Percentiles rank a stretch among this genome's conserved stretches.
Evolutionary conservation across 1,140 invertebrate species (phyloP).

Genomic region (Drosophila parabipectinata): DNA sequence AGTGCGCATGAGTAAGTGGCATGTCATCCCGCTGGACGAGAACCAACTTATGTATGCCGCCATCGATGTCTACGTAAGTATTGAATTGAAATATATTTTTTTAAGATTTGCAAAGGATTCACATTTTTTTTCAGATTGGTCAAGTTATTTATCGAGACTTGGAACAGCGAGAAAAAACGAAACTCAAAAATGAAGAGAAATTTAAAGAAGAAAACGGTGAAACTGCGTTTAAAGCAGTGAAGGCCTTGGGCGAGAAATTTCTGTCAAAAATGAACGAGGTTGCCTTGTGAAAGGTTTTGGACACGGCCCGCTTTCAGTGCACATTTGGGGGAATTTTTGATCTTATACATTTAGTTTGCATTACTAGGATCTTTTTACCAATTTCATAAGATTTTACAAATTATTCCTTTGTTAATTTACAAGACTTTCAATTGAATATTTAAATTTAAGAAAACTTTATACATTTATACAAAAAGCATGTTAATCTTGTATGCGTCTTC

Average conservation of each 20-base stretch:
- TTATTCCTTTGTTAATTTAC: neutral
- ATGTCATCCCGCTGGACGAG: conserved; percentile 85
- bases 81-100: neutral
- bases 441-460: neutral
- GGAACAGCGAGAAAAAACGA: conserved; percentile 62
- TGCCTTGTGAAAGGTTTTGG: conserved; percentile 28
- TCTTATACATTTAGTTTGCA: neutral
- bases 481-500: neutral
- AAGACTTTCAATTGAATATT: neutral
- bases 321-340: neutral
- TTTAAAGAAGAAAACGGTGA: conserved; percentile 80
- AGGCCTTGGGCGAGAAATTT: conserved; percentile 65
- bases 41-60: conserved; percentile 87
- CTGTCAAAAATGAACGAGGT: conserved; percentile 59
- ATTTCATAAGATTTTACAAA: neutral
- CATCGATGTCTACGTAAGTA: conserved; percentile 88
- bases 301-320: neutral
- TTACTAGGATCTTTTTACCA: neutral
- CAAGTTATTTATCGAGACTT: conserved; percentile 77
- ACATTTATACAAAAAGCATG: neutral
- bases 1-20: conserved; percentile 87
- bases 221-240: conserved; percentile 73
- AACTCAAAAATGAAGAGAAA: conserved; percentile 59
- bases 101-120: neutral
- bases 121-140: conserved; percentile 63